phyloP scores from a whole-genome alignment of 1,140 invertebrate species.

The Steinernema khuongi region DNA sequence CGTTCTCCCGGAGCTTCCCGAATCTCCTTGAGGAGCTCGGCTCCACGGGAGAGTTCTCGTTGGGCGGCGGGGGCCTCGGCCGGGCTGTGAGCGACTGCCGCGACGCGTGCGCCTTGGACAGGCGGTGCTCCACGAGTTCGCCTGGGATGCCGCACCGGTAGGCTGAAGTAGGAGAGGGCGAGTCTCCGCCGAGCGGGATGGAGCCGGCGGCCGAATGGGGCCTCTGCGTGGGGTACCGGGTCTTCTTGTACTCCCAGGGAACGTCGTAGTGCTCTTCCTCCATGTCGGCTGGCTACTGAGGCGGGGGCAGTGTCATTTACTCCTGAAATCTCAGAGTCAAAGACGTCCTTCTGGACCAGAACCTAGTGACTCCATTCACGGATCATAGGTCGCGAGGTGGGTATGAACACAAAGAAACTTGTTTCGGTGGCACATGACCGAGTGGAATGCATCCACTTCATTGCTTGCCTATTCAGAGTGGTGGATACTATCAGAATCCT shows the following conservation, averaged over 20 bases:
- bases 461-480: too few relatives aligned
- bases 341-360: too few relatives aligned
- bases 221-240: background rate
- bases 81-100: background rate
- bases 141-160: background rate
- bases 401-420: too few relatives aligned
- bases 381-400: too few relatives aligned
- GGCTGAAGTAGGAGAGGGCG: background rate
- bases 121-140: background rate
- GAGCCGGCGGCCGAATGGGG: background rate
- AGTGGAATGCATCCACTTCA: too few relatives aligned
- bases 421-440: too few relatives aligned
- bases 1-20: background rate
- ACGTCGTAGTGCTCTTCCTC: conserved; percentile 37
- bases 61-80: background rate
- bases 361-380: too few relatives aligned
- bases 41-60: background rate
- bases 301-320: too few relatives aligned
- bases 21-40: background rate
- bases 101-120: background rate
- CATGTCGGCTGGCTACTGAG: too few relatives aligned
- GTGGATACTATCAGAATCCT: too few relatives aligned
- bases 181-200: background rate
- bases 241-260: conserved; percentile 30
- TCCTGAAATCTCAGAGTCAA: too few relatives aligned